Evolutionary conservation across 2,113 vertebrate species (phyloP), one percentile per base, ranked within the genome.

Genomic region (Corapipo altera): DNA sequence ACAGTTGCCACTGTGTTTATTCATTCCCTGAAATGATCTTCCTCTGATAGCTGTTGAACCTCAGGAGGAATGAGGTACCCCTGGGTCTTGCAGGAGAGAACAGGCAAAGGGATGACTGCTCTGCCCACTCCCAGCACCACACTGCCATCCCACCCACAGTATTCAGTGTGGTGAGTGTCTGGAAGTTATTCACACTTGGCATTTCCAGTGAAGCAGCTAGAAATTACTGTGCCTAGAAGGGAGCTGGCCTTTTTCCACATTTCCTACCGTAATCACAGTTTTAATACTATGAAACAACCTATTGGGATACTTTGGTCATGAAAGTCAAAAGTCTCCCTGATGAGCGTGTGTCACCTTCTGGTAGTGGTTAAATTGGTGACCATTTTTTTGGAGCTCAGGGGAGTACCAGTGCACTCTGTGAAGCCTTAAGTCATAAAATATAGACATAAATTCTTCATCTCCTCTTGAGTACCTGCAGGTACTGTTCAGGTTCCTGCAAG

Each of bases 61-160:
- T 54, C 4, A 4, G 48, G 37, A 79, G 44, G 20, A 70, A 6
- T 35, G 58, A 69, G 49, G 51, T 32, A 20, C 4, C 8, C 37
- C 37, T 43, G 37, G 35, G 22, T n/a, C 46, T 2, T 3, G 32
- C 9, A 7, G 71, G 17, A 80, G 41, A 15, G 30, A 35, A 41
- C 4, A 2, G 55, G 30, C 5, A 17, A 30, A 66, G 44, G 30
- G 17, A 37, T 30, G 52, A 12, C 8, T 9, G 4, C 30, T 32
- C 35, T 71, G 28, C 5, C 3, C 3, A 0, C 32, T 57, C 7
- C 16, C 54, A 48, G 49, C 24, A n/a, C 41, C 33, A 15, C 0
- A 0, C 15, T 59, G 41, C 69, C 6, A 5, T 37, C 33, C 59
- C 43, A 59, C 46, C 23, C 24, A 5, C 39, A 9, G 30, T 4